These are phyloP conservation scores for Aphelocoma californica DNA, from an alignment of 2,797 vertebrate genomes.

Conservation along the genomic window DNA sequence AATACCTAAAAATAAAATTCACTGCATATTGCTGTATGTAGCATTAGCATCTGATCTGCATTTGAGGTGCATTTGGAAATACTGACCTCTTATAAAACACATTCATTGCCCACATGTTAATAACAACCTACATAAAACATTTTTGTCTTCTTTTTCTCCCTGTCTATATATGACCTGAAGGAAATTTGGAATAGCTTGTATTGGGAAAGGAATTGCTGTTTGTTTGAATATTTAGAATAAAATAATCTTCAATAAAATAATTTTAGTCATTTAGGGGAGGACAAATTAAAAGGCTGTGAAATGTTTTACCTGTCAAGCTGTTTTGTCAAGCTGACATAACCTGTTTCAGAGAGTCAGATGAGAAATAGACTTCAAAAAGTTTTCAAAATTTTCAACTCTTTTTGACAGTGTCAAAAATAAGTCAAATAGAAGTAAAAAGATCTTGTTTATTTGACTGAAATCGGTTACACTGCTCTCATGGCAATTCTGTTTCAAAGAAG, in stretches of 20 bases:
- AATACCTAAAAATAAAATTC: slow-evolving; percentile 19
- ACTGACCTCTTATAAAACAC: neutral
- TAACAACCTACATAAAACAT: neutral
- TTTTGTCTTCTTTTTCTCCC: neutral
- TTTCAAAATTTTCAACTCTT: neutral
- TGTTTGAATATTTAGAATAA: neutral
- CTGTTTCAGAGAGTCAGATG: neutral
- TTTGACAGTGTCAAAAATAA: neutral
- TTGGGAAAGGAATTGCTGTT: neutral
- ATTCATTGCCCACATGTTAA: neutral
- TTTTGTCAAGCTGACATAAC: neutral
- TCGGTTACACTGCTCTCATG: neutral
- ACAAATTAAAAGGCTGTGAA: neutral
- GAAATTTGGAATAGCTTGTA: neutral
- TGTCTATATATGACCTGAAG: neutral
- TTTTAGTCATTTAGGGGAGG: neutral
- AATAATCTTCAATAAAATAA: neutral
- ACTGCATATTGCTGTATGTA: neutral
- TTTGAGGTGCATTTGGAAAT: neutral
- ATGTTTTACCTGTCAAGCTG: neutral
- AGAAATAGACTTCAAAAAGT: neutral
- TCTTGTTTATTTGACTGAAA: neutral
- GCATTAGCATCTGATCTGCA: neutral
- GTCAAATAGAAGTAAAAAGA: neutral
- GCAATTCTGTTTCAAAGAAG: neutral